Evolutionary conservation across 1,140 invertebrate genomes (phyloP).

Genomic region (Nautilus pompilius): DNA sequence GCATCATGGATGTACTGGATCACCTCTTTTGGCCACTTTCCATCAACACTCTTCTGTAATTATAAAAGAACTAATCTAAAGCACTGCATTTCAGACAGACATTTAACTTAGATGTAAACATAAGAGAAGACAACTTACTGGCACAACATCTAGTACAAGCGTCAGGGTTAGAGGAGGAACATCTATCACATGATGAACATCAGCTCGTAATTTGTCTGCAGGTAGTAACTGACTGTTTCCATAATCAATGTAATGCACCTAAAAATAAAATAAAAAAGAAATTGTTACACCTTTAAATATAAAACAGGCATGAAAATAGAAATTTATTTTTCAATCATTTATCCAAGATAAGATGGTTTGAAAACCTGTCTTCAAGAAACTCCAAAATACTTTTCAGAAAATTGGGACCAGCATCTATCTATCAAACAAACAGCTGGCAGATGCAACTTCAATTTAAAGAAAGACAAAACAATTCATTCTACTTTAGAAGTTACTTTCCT

Average conservation of each 20-base stretch:
- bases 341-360: background rate
- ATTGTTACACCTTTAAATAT: background rate
- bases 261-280: background rate
- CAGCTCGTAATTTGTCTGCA: conserved; percentile 12
- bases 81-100: too few relatives aligned
- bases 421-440: too few relatives aligned
- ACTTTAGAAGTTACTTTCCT: too few relatives aligned
- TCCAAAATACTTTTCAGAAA: background rate
- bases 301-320: background rate
- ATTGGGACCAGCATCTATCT: too few relatives aligned
- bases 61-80: too few relatives aligned
- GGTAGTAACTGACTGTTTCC: conserved; percentile 18
- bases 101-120: too few relatives aligned
- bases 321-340: background rate
- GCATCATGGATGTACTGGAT: background rate
- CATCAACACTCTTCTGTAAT: too few relatives aligned
- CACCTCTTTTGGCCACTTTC: background rate
- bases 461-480: too few relatives aligned
- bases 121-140: conserved; percentile 26
- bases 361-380: background rate
- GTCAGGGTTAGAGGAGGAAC: conserved; percentile 17
- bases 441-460: too few relatives aligned
- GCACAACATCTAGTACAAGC: conserved; percentile 16
- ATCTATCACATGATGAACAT: conserved; percentile 14
- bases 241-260: conserved; percentile 31